Conservation (phyloP, 2,888 invertebrate genomes). For the Macaria notata region DNA sequence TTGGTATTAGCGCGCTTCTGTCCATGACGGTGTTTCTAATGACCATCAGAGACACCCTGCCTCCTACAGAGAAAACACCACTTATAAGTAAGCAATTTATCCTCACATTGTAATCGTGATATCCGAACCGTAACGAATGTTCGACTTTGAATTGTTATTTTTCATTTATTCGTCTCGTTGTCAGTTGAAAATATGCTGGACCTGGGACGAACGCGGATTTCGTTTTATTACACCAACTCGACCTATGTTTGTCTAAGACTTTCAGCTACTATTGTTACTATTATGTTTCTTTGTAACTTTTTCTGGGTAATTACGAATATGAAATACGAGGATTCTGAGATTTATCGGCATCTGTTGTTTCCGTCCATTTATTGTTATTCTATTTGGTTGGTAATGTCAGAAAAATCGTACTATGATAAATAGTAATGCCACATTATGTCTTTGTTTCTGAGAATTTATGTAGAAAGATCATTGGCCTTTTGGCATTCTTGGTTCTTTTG, state of each 20-base stretch:
- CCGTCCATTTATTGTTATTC: too few species aligned
- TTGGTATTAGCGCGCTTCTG: slow-evolving; percentile 92
- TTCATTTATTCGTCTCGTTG: slow-evolving; percentile 17
- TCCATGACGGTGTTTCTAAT: slow-evolving; percentile 95
- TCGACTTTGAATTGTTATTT: slow-evolving; percentile 24
- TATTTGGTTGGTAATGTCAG: too few species aligned
- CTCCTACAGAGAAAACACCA: slow-evolving; percentile 93
- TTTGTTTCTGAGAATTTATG: too few species aligned
- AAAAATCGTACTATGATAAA: too few species aligned
- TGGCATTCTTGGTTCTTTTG: too few species aligned
- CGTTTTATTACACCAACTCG: slow-evolving; percentile 1
- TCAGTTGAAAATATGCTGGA: slow-evolving; percentile 2
- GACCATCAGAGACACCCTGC: slow-evolving; percentile 92
- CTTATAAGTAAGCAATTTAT: slow-evolving; percentile 87
- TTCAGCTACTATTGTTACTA: too few species aligned
- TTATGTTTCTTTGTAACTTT: too few species aligned
- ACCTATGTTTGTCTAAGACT: neutral
- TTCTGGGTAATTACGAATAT: too few species aligned
- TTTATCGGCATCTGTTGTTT: too few species aligned
- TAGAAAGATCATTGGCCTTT: too few species aligned
- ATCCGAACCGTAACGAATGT: slow-evolving; percentile 25
- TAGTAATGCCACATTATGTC: too few species aligned
- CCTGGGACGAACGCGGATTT: neutral
- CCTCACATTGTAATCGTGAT: slow-evolving; percentile 27
- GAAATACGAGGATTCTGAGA: too few species aligned